phyloP scores from a whole-genome alignment of 2,888 invertebrate species.

The Enchytraeus crypticus region DNA sequence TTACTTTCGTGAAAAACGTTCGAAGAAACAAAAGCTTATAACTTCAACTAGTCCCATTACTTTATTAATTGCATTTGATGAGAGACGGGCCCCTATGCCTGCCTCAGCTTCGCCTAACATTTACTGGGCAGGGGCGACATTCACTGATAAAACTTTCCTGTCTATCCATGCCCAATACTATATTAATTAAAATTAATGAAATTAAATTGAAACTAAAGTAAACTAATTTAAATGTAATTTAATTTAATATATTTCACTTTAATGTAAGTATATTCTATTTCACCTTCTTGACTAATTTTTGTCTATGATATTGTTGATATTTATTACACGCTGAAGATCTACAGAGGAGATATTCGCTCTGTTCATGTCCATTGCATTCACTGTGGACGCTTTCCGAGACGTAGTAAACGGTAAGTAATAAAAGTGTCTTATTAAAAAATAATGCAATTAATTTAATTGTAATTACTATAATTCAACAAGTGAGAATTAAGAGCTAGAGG shows the following conservation, averaged over 20 bases:
- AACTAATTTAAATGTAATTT: background rate
- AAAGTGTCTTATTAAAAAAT: background rate
- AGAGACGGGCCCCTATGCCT: no score
- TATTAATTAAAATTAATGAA: background rate
- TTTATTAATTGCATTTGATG: no score
- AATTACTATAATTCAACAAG: no score
- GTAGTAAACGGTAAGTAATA: constrained; percentile 51
- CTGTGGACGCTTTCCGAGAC: constrained; percentile 55
- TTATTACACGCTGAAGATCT: constrained; percentile 44
- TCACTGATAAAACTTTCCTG: background rate
- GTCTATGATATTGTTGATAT: no score
- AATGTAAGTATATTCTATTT: background rate
- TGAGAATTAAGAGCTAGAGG: no score
- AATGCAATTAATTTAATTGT: no score
- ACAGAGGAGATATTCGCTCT: constrained; percentile 58
- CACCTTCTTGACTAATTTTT: no score
- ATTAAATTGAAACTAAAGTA: background rate
- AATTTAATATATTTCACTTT: background rate
- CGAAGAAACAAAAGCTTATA: no score
- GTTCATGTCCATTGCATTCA: constrained; percentile 57
- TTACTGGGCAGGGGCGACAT: no score
- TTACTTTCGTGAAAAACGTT: no score
- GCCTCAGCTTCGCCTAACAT: no score
- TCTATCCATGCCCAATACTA: background rate
- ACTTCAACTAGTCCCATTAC: no score